These are phyloP conservation scores for Leptocoma aspasia DNA, from an alignment of 2,113 vertebrate genomes.

Conservation along the genomic window DNA sequence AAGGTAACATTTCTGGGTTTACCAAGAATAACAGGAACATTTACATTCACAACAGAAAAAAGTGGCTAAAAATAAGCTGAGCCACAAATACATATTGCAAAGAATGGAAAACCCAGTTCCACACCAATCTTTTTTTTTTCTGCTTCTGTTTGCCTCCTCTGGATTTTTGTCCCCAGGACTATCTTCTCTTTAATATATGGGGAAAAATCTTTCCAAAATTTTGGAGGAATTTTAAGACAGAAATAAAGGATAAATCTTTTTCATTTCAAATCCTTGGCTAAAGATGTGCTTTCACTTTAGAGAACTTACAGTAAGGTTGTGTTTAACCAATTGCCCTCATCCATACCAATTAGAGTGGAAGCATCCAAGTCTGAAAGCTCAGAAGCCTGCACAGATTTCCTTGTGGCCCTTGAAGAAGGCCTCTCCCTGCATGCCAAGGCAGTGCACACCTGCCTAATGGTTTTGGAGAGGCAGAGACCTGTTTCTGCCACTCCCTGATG, in stretches of 20 bases:
- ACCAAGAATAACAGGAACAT: neutral
- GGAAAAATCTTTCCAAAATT: neutral
- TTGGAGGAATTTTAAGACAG: neutral
- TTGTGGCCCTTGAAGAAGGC: neutral
- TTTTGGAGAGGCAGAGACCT: neutral
- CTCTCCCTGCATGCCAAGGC: neutral
- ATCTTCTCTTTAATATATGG: neutral
- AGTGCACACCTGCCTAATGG: fast-evolving
- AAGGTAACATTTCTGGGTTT: neutral
- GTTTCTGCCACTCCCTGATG: neutral
- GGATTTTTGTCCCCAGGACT: neutral
- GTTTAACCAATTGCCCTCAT: neutral
- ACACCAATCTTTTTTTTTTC: fast-evolving
- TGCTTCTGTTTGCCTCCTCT: neutral
- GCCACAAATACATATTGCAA: neutral
- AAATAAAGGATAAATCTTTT: neutral
- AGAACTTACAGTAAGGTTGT: neutral
- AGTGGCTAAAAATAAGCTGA: neutral
- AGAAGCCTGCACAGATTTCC: neutral
- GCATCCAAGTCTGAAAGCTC: neutral
- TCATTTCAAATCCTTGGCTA: neutral
- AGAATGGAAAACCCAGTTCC: neutral
- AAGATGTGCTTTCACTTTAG: neutral
- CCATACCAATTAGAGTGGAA: neutral
- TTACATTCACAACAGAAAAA: neutral